Conservation (phyloP, 2,888 invertebrate genomes). For the Drosophila buzzatii region DNA sequence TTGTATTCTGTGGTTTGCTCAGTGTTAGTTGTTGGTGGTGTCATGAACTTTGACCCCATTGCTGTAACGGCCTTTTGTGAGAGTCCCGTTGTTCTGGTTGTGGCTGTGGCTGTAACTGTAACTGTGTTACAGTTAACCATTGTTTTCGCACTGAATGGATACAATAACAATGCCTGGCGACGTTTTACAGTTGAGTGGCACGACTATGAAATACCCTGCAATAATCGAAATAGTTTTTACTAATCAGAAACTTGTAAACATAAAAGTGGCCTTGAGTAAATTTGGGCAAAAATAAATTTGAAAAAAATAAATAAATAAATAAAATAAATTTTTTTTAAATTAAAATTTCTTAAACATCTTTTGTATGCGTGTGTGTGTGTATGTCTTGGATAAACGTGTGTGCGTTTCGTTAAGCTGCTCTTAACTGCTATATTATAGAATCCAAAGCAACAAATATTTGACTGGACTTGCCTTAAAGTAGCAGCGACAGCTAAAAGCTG, state of each 20-base stretch:
- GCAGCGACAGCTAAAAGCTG: slow-evolving; percentile 56
- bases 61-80: slow-evolving; percentile 29
- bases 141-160: slow-evolving; percentile 32
- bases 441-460: slow-evolving; percentile 45
- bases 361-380: neutral
- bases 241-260: too few relatives aligned
- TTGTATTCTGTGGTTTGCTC: neutral
- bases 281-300: neutral
- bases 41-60: slow-evolving; percentile 57
- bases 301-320: too few relatives aligned
- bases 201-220: slow-evolving; percentile 3
- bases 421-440: slow-evolving; percentile 2
- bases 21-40: slow-evolving; percentile 23
- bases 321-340: too few relatives aligned
- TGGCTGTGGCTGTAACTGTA: slow-evolving; percentile 23
- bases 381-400: neutral
- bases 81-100: slow-evolving; percentile 26
- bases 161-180: slow-evolving; percentile 19
- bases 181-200: too few relatives aligned
- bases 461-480: slow-evolving; percentile 77
- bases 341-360: too few relatives aligned
- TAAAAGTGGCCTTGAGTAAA: neutral
- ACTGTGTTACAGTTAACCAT: slow-evolving; percentile 36
- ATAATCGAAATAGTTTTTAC: neutral
- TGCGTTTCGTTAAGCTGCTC: neutral